Evolutionary conservation across 2,888 invertebrate genomes (phyloP).

Genomic region (Chloroclysta siterata): DNA sequence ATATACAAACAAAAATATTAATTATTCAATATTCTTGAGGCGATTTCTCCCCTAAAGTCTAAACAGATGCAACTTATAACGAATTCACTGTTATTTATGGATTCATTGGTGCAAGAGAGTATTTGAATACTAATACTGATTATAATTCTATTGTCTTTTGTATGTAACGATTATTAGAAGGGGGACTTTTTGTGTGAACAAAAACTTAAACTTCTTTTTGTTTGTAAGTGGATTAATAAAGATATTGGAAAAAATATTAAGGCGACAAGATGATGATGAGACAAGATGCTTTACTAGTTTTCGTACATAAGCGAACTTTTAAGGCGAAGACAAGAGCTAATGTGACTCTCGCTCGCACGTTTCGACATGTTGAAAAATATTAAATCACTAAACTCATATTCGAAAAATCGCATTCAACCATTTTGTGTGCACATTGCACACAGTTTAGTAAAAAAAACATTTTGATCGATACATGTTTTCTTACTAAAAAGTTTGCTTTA

Average conservation of each 20-base stretch:
- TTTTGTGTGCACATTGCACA: no score
- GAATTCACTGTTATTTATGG: slow-evolving; percentile 73
- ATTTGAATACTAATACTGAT: slow-evolving; percentile 32
- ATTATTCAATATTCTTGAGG: slow-evolving; percentile 56
- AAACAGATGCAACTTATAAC: slow-evolving; percentile 71
- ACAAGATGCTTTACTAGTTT: no score
- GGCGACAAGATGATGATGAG: slow-evolving; percentile 2
- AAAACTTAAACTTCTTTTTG: slow-evolving; percentile 2
- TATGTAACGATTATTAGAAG: slow-evolving; percentile 5
- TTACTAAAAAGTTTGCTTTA: no score
- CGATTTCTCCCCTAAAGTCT: slow-evolving; percentile 59
- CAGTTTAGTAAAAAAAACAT: no score
- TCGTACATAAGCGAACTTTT: no score
- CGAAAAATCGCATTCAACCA: no score
- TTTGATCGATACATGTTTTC: no score
- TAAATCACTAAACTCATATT: no score
- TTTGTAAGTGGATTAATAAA: slow-evolving; percentile 20
- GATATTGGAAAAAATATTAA: no score
- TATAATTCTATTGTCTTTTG: slow-evolving; percentile 27
- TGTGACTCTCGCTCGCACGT: no score
- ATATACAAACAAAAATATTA: slow-evolving; percentile 38
- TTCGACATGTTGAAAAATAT: no score
- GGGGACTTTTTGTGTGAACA: slow-evolving; percentile 16
- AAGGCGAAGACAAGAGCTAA: no score
- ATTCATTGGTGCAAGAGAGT: slow-evolving; percentile 57